These are phyloP conservation scores for Eupeodes corollae DNA, from an alignment of 1,140 invertebrate genomes.

Conservation along the genomic window DNA sequence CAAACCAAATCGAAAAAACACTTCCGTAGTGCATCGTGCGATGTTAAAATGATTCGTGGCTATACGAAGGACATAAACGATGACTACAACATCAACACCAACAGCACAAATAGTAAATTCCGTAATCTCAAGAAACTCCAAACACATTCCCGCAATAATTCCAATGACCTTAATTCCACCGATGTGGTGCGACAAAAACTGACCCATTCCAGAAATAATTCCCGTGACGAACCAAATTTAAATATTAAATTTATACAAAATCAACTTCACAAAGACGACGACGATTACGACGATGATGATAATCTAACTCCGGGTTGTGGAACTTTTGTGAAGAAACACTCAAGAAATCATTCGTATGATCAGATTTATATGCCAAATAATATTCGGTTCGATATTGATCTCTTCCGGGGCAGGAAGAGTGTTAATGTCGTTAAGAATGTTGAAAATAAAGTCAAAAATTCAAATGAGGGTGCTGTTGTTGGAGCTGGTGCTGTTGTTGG, in stretches of 20 bases:
- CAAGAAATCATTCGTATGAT: constrained; percentile 35
- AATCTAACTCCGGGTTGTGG: constrained; percentile 30
- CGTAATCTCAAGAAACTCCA: constrained; percentile 33
- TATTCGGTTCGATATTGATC: constrained; percentile 34
- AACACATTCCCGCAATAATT: constrained; percentile 37
- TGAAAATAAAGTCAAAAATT: constrained; percentile 26
- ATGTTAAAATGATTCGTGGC: constrained; percentile 35
- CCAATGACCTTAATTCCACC: constrained; percentile 27
- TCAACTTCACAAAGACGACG: constrained; percentile 21
- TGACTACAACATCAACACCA: constrained; percentile 10
- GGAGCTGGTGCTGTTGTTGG: neutral
- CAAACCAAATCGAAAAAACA: constrained; percentile 35
- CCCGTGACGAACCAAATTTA: constrained; percentile 23
- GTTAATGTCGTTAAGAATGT: constrained; percentile 32
- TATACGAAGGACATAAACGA: constrained; percentile 31
- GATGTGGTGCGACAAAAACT: constrained; percentile 25
- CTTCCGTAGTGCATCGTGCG: constrained; percentile 34
- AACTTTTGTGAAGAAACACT: constrained; percentile 34
- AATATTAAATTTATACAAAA: constrained; percentile 34
- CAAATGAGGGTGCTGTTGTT: constrained; percentile 23
- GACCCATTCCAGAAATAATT: constrained; percentile 22
- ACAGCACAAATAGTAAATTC: constrained; percentile 17
- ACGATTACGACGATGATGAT: constrained; percentile 30
- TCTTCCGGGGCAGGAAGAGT: constrained; percentile 31
- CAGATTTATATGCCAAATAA: constrained; percentile 38